phyloP scores from a whole-genome alignment of 2,113 vertebrate species.

The Alligator mississippiensis region DNA sequence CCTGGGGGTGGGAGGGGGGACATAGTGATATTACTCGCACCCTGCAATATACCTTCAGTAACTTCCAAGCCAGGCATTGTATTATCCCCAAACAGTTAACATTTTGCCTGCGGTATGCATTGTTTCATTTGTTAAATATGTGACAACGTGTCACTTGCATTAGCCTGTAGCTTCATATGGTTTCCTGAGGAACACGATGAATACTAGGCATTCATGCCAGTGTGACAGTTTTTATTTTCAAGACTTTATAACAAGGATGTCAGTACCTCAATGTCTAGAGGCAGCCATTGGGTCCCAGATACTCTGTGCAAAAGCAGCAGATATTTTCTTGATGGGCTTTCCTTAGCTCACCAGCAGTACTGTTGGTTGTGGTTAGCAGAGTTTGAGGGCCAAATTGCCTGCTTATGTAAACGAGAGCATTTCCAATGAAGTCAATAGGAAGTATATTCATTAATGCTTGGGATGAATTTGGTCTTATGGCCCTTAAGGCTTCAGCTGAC shows the following conservation, averaged over 20 bases:
- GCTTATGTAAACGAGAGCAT: neutral
- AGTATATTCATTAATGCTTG: neutral
- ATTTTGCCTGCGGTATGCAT: neutral
- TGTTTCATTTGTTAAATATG: neutral
- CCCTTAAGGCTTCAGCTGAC: neutral
- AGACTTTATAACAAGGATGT: neutral
- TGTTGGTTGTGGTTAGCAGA: neutral
- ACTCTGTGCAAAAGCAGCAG: neutral
- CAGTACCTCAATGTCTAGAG: neutral
- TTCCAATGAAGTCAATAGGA: neutral
- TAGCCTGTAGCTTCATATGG: neutral
- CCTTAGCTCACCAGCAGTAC: neutral
- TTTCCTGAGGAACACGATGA: neutral
- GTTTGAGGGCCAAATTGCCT: neutral
- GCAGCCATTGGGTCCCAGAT: neutral
- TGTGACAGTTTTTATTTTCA: neutral
- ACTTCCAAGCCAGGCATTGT: neutral
- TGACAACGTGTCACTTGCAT: accelerated
- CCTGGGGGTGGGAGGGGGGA: neutral
- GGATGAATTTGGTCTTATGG: neutral
- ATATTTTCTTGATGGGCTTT: neutral
- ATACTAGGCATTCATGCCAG: neutral
- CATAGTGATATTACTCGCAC: neutral
- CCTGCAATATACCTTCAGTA: neutral
- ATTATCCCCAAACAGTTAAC: neutral